Evolutionary conservation across 2,113 vertebrate genomes (phyloP).

Genomic region (Ardeotis arabs): DNA sequence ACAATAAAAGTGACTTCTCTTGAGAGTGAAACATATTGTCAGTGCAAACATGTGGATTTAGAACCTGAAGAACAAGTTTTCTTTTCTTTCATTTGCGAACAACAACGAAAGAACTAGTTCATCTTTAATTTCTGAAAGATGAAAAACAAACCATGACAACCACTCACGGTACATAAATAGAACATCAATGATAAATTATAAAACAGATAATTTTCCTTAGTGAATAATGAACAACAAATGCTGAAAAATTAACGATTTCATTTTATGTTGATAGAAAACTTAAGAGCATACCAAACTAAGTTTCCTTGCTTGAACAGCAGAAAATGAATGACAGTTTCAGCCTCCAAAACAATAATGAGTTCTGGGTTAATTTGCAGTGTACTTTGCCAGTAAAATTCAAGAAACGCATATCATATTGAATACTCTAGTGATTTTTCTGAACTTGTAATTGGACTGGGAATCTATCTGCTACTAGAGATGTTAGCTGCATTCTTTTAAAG

Average conservation of each 20-base stretch:
- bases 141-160: slow-evolving; percentile 56
- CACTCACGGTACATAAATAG: slow-evolving; percentile 39
- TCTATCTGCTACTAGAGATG: not conserved
- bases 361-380: not conserved
- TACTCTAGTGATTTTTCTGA: not conserved
- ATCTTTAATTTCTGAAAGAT: slow-evolving; percentile 69
- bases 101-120: slow-evolving; percentile 58
- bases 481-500: not conserved
- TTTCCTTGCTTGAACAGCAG: slow-evolving; percentile 13
- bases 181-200: slow-evolving; percentile 67
- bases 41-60: not conserved
- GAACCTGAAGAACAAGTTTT: slow-evolving; percentile 31
- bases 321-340: slow-evolving; percentile 3
- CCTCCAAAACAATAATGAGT: not conserved
- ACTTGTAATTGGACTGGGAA: not conserved
- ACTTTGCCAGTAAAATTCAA: not conserved
- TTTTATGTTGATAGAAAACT: slow-evolving; percentile 52
- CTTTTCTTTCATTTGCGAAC: slow-evolving; percentile 20
- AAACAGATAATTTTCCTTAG: slow-evolving; percentile 67
- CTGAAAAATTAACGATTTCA: slow-evolving; percentile 66
- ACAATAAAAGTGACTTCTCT: not conserved
- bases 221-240: slow-evolving; percentile 66
- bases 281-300: slow-evolving; percentile 14
- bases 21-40: not conserved
- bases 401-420: not conserved